phyloP scores from a whole-genome alignment of 2,113 vertebrate species.

The Galemys pyrenaicus region DNA sequence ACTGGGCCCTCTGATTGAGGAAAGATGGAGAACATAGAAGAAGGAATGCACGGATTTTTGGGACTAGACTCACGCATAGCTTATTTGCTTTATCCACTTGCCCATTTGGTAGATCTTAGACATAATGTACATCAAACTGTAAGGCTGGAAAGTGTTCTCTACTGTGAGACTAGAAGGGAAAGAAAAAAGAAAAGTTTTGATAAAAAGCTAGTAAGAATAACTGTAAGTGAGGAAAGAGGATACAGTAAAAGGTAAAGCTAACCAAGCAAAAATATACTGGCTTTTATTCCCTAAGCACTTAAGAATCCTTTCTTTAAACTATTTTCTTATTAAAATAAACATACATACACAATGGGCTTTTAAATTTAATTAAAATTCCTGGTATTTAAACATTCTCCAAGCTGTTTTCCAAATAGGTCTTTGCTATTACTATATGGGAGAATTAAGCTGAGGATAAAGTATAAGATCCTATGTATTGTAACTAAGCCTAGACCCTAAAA shows the following conservation, averaged over 20 bases:
- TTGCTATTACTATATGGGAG: conserved; percentile 46
- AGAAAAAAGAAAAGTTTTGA: not conserved
- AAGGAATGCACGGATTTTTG: not conserved
- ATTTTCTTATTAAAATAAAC: conserved; percentile 43
- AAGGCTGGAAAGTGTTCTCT: not conserved
- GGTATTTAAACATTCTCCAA: conserved; percentile 53
- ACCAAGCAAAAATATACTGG: not conserved
- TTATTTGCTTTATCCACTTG: not conserved
- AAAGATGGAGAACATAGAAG: not conserved
- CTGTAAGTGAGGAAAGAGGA: not conserved
- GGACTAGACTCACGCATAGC: no score
- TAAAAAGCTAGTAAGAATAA: not conserved
- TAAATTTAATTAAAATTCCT: conserved; percentile 57
- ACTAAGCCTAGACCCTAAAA: conserved; percentile 10
- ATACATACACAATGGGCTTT: conserved; percentile 44
- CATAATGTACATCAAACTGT: not conserved
- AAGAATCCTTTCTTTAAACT: conserved; percentile 52
- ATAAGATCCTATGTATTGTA: conserved; percentile 31
- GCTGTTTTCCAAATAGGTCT: conserved; percentile 69
- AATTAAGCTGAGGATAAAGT: conserved; percentile 32
- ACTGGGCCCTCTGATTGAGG: not conserved
- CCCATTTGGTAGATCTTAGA: not conserved
- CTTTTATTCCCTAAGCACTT: conserved; percentile 27
- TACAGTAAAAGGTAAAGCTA: not conserved
- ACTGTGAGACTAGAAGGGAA: not conserved